Conservation (phyloP, 2,113 vertebrate species). For the Macaca mulatta region DNA sequence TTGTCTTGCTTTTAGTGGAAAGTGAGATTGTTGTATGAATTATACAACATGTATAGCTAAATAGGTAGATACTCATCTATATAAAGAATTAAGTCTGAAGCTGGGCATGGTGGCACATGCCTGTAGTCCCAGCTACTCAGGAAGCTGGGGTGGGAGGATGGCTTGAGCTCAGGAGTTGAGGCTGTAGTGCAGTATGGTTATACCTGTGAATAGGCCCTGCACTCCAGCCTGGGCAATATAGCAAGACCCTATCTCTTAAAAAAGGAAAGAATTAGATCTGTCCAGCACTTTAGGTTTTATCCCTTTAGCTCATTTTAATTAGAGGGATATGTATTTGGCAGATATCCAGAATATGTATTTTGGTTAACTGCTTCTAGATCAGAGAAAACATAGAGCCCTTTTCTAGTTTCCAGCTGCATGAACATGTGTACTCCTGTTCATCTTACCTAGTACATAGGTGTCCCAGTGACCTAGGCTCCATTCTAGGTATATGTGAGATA, state of each 20-base stretch:
- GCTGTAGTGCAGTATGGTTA: not conserved
- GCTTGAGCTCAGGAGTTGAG: not conserved
- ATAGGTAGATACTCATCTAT: not conserved
- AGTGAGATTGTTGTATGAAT: not conserved
- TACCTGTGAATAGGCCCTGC: not conserved
- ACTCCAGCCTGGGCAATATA: not conserved
- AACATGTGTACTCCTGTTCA: not conserved
- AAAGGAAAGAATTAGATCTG: not conserved
- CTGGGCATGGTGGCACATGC: not conserved
- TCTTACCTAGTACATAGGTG: fast-evolving
- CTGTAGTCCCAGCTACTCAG: not conserved
- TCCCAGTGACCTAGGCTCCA: fast-evolving
- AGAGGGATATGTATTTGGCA: not conserved
- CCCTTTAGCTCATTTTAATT: not conserved
- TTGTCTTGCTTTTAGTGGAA: not conserved
- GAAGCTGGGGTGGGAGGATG: not conserved
- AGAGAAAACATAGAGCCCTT: not conserved
- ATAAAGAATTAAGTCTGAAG: not conserved
- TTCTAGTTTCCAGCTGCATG: fast-evolving
- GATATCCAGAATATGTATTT: not conserved
- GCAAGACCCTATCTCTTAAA: not conserved
- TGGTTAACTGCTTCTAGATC: not conserved
- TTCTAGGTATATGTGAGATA: fast-evolving
- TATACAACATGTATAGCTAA: fast-evolving
- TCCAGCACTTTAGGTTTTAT: not conserved